Percentiles rank a stretch among this genome's conserved stretches.
phyloP scores from a whole-genome alignment of 2,888 invertebrate species.

The Lampropteryx suffumata region DNA sequence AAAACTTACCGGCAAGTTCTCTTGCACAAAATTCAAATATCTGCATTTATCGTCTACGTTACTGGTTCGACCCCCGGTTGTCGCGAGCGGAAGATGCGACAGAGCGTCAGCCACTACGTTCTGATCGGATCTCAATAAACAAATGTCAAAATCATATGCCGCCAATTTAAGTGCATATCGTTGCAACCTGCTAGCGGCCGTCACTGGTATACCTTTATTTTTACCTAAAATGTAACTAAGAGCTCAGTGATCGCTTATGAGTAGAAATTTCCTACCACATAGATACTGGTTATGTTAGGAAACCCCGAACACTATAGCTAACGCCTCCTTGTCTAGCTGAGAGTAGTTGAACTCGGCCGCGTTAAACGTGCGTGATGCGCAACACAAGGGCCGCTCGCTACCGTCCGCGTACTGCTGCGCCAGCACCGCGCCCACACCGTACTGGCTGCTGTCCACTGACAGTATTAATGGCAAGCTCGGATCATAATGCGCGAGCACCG shows the following conservation, averaged over 20 bases:
- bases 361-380: conserved; percentile 15
- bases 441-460: conserved; percentile 29
- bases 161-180: background rate
- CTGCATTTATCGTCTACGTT: too few relatives aligned
- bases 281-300: too few relatives aligned
- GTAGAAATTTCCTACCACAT: too few relatives aligned
- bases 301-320: too few relatives aligned
- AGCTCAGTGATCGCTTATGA: too few relatives aligned
- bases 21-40: background rate
- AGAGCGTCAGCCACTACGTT: background rate
- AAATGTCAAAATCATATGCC: background rate
- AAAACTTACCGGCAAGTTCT: background rate
- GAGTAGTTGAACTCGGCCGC: conserved; percentile 1
- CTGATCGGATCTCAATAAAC: background rate
- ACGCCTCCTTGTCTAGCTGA: background rate
- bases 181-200: background rate
- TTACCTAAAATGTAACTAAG: too few relatives aligned
- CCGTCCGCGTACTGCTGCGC: conserved; percentile 31
- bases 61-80: too few relatives aligned
- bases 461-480: conserved; percentile 26
- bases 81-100: background rate
- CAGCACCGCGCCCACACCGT: conserved; percentile 32
- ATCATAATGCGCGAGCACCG: conserved; percentile 31
- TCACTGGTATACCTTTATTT: background rate
- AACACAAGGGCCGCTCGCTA: conserved; percentile 11